Percentiles rank a stretch among this genome's conserved stretches.
Evolutionary conservation across 2,113 vertebrate genomes (phyloP).

Genomic region (Fulica atra): DNA sequence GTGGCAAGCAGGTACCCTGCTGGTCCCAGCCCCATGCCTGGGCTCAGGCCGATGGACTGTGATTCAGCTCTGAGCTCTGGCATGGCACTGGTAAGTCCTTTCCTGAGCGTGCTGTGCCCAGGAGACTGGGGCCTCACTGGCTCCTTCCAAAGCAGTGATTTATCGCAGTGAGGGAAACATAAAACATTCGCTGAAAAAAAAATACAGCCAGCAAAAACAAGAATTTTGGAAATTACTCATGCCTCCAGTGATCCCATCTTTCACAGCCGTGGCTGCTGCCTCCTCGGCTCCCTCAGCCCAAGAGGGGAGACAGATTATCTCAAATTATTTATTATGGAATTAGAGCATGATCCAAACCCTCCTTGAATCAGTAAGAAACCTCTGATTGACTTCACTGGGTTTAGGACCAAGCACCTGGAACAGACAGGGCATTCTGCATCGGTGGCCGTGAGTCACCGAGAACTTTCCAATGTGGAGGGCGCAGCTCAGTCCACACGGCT

Average conservation of each 20-base stretch:
- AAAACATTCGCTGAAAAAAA: background rate
- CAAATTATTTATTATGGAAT: slow-evolving; percentile 44
- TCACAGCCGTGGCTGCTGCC: slow-evolving; percentile 28
- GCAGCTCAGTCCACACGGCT: background rate
- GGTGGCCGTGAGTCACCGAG: slow-evolving; percentile 2
- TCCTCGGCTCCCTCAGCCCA: background rate
- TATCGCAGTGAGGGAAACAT: background rate
- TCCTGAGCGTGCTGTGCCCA: background rate
- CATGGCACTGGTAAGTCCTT: background rate
- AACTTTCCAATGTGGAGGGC: slow-evolving; percentile 32
- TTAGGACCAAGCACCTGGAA: background rate
- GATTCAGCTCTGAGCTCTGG: background rate
- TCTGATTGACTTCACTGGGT: background rate
- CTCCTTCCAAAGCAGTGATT: slow-evolving; percentile 27
- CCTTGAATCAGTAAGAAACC: background rate
- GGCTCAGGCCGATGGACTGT: background rate
- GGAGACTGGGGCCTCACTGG: background rate
- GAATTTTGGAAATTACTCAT: slow-evolving; percentile 46
- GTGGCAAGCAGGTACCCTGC: accelerated
- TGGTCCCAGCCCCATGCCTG: background rate
- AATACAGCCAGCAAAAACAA: background rate
- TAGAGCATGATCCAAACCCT: slow-evolving; percentile 7
- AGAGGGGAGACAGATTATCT: slow-evolving; percentile 23
- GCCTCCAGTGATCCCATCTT: slow-evolving; percentile 7
- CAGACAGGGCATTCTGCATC: slow-evolving; percentile 3